Conservation (phyloP, 2,797 vertebrate species). For the Clarias pachynema region DNA sequence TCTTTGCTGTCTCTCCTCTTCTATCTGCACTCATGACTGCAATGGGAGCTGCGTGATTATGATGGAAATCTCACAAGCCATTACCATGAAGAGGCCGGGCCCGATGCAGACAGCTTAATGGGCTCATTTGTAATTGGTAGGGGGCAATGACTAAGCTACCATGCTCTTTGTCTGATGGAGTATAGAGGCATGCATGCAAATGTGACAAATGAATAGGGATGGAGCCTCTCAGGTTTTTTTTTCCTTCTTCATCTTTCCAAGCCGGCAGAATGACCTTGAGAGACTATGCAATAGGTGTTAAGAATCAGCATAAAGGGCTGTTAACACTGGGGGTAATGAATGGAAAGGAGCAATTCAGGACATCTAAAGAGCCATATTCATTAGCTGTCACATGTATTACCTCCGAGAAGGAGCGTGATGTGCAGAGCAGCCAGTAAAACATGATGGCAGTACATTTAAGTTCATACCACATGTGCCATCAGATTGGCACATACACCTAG, state of each 20-base stretch:
- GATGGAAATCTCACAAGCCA: slow-evolving; percentile 99
- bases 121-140: slow-evolving; percentile 99
- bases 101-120: slow-evolving; percentile 99
- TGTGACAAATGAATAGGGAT: slow-evolving; percentile 63
- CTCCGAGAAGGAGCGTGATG: slow-evolving; percentile 47
- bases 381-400: slow-evolving; percentile 57
- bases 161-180: slow-evolving; percentile 62
- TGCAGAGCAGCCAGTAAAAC: slow-evolving; percentile 50
- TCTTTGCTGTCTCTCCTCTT: slow-evolving; percentile 99
- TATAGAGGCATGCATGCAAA: slow-evolving; percentile 64
- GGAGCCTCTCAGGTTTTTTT: slow-evolving; percentile 59
- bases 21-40: slow-evolving; percentile 99
- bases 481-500: slow-evolving; percentile 37
- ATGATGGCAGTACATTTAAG: slow-evolving; percentile 39
- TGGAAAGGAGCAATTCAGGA: slow-evolving; percentile 59
- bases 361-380: slow-evolving; percentile 59
- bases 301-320: slow-evolving; percentile 59
- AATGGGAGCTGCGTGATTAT: slow-evolving; percentile 99
- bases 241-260: slow-evolving; percentile 51
- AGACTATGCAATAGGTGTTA: slow-evolving; percentile 62
- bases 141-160: slow-evolving; percentile 89
- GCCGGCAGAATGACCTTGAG: slow-evolving; percentile 61
- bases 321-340: slow-evolving; percentile 61
- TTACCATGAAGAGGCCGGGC: slow-evolving; percentile 98
- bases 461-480: slow-evolving; percentile 36